Evolutionary conservation across 2,797 vertebrate genomes (phyloP), one percentile per base, ranked within the genome.

Genomic region (Betta splendens): DNA sequence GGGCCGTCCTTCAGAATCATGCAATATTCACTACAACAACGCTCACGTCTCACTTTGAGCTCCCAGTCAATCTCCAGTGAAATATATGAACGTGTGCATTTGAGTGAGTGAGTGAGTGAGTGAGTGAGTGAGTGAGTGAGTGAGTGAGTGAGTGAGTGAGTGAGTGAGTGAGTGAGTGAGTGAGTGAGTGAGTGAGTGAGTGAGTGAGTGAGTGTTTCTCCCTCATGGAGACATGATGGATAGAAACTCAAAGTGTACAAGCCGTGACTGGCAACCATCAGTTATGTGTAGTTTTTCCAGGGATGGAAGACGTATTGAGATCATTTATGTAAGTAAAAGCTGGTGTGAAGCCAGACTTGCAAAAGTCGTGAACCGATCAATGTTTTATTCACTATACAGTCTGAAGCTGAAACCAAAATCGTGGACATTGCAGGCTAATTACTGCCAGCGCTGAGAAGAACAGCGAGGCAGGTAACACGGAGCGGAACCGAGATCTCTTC

Each of bases 1-100:
- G 40, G 80, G 58, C 61, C 59, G 22, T 75, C 46, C 71, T 42
- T 68, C 46, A 59, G 73, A 80, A 47, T 64, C 81, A 79, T 85
- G 68, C 69, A 87, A 84, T 80, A 87, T 89, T 89, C 77, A 84
- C 72, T 26, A 65, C 40, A 56, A 81, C 75, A 72, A 60, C 57
- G 15, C 75, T 70, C 65, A 69, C 73, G 81, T 80, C 79, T 75
- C 72, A 72, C 80, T 72, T 63, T 54, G 45, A 51, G 52, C 72
- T 74, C 59, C 57, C 66, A 20, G 65, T 37, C 5, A 64, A 60
- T 72, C 71, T 67, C 61, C 40, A 54, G 64, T 68, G 62, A 83
- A 82, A 56, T 25, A 49, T 17, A 56, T 35, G 37, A 64, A 53
- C 7, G 44, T 15, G 29, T 45, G 17, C 31, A 23, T n/a, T n/a